Evolutionary conservation across 2,797 vertebrate genomes (phyloP).

Genomic region (Myoxocephalus aenaeus): DNA sequence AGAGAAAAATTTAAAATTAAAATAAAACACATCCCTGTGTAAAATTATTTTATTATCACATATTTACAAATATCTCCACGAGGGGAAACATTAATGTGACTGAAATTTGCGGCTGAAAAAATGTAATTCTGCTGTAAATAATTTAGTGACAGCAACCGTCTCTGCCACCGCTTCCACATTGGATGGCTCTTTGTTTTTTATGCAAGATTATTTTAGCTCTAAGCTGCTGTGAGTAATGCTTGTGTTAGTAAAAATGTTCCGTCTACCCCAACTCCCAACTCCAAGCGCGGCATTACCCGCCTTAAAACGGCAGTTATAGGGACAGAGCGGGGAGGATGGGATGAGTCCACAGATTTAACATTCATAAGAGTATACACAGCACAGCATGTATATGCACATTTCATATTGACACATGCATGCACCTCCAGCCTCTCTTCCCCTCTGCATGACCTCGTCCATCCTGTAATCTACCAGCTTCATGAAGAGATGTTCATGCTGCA

Average conservation of each 20-base stretch:
- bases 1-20: background rate
- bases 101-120: slow-evolving; percentile 60
- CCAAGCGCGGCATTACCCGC: background rate
- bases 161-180: slow-evolving; percentile 32
- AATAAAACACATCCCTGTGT: background rate
- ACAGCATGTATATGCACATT: slow-evolving; percentile 6
- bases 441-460: background rate
- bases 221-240: background rate
- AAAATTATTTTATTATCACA: background rate
- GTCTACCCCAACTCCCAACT: background rate
- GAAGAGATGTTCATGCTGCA: slow-evolving; percentile 5
- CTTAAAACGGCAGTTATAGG: background rate
- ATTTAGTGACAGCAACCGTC: slow-evolving; percentile 52
- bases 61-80: slow-evolving; percentile 1
- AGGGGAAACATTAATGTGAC: slow-evolving; percentile 38
- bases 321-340: too few relatives aligned
- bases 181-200: slow-evolving; percentile 23
- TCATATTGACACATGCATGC: background rate
- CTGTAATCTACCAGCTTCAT: background rate
- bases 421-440: background rate
- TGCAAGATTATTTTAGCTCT: slow-evolving; percentile 10
- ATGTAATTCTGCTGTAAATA: slow-evolving; percentile 59
- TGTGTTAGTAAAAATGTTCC: slow-evolving; percentile 11
- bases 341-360: background rate
- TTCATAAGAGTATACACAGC: background rate